A percentile compares a stretch with the other conserved stretches of the same genome.
Conservation (phyloP, 2,888 invertebrate species). For the Nebria salina region DNA sequence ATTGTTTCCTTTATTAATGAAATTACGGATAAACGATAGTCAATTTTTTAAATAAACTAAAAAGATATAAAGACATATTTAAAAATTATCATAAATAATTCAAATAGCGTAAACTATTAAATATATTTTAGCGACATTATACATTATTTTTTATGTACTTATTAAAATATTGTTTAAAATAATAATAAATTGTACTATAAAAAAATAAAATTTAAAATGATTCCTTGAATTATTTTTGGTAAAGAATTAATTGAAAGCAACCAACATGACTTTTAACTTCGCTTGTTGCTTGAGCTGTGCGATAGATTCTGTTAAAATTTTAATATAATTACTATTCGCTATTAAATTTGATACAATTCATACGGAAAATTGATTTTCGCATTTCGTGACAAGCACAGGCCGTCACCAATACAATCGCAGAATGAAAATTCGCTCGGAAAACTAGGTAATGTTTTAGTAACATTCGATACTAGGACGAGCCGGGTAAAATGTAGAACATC, state of each 20-base stretch:
- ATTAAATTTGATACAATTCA: background rate
- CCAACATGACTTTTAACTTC: background rate
- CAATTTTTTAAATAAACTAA: too few relatives aligned
- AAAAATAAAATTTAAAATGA: too few relatives aligned
- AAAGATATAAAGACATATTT: too few relatives aligned
- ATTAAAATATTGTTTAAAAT: too few relatives aligned
- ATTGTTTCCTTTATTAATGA: too few relatives aligned
- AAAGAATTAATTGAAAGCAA: background rate
- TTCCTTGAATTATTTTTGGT: background rate
- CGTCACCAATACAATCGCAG: constrained; percentile 35
- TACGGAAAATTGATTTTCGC: constrained; percentile 34
- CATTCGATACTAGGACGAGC: constrained; percentile 22
- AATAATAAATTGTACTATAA: too few relatives aligned
- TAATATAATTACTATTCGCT: background rate
- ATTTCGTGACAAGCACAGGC: constrained; percentile 37
- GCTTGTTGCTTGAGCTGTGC: background rate
- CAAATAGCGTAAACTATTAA: too few relatives aligned
- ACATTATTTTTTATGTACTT: too few relatives aligned
- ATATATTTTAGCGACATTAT: too few relatives aligned
- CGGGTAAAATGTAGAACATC: constrained; percentile 27
- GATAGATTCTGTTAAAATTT: background rate
- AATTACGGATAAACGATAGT: too few relatives aligned
- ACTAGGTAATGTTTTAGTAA: constrained; percentile 39
- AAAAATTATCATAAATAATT: too few relatives aligned
- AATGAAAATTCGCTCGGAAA: constrained; percentile 36